These are phyloP conservation scores for Hoplodrina ambigua DNA, from an alignment of 2,888 invertebrate species.

Conservation along the genomic window DNA sequence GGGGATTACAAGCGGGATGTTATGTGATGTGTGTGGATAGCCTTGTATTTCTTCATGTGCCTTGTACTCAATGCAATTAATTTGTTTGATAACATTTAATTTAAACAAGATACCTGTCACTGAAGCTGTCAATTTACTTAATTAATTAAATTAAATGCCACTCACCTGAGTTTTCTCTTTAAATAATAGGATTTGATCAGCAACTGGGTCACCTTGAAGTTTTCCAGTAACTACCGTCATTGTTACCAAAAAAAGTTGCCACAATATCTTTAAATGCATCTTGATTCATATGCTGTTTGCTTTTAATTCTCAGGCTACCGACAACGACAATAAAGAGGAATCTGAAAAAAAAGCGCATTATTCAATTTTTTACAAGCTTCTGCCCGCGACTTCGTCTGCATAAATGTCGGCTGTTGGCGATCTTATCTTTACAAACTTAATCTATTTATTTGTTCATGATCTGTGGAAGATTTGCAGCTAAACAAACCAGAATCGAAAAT, in stretches of 20 bases:
- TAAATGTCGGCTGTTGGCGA: no score
- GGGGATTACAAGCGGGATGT: no score
- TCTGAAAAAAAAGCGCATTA: conserved; percentile 14
- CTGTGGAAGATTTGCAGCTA: no score
- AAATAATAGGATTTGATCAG: conserved; percentile 75
- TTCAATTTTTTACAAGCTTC: not conserved
- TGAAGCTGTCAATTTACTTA: not conserved
- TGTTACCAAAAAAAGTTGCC: conserved; percentile 39
- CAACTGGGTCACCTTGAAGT: conserved; percentile 67
- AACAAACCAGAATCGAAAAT: no score
- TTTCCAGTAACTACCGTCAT: conserved; percentile 51
- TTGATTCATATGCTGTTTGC: not conserved
- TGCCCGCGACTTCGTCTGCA: no score
- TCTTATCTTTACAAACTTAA: no score
- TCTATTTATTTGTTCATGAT: no score
- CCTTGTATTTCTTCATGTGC: no score
- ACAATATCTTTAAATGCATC: conserved; percentile 87
- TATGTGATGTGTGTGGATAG: no score
- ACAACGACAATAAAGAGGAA: not conserved
- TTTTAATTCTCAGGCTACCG: not conserved
- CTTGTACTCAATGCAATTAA: no score
- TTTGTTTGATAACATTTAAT: not conserved
- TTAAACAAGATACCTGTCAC: not conserved
- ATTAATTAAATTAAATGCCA: not conserved
- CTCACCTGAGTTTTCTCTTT: conserved; percentile 75